Evolutionary conservation across 2,888 invertebrate species (phyloP).

Genomic region (Leptinotarsa rubiginosa): DNA sequence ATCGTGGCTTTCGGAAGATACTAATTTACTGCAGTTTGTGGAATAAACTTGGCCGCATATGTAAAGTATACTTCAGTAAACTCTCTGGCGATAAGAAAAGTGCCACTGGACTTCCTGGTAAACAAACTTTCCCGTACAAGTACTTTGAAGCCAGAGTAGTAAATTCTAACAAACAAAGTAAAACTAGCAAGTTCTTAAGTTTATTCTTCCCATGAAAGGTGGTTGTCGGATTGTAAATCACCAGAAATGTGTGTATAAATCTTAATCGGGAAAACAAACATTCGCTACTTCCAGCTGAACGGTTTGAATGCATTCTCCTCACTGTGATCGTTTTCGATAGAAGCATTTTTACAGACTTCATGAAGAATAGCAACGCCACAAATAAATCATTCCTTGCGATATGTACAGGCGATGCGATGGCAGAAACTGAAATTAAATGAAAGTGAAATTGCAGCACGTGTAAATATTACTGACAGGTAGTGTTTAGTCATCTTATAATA

Average conservation of each 20-base stretch:
- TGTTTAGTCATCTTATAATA: slow-evolving; percentile 61
- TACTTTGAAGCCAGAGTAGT: slow-evolving; percentile 23
- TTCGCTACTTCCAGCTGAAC: not conserved
- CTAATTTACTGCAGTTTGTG: not conserved
- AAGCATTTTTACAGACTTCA: too few species aligned
- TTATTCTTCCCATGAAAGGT: slow-evolving; percentile 36
- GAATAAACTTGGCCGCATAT: slow-evolving; percentile 1
- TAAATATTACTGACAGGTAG: slow-evolving; percentile 57
- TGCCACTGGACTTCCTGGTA: slow-evolving; percentile 35
- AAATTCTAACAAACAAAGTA: slow-evolving; percentile 34
- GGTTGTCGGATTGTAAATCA: slow-evolving; percentile 26
- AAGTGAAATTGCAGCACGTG: slow-evolving; percentile 34
- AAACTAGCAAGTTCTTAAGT: slow-evolving; percentile 29
- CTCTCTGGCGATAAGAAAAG: slow-evolving; percentile 31
- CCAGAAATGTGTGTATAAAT: slow-evolving; percentile 29
- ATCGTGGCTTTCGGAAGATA: not conserved
- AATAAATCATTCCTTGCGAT: not conserved
- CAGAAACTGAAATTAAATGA: slow-evolving; percentile 14
- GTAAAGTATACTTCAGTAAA: slow-evolving; percentile 5
- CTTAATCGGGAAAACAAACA: slow-evolving; percentile 20
- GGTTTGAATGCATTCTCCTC: not conserved
- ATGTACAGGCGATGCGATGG: not conserved
- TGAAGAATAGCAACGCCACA: not conserved
- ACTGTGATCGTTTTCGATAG: not conserved
- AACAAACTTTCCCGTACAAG: slow-evolving; percentile 33